Conservation (phyloP, 1,140 invertebrate species). For the Drosophila pseudoananassae region DNA sequence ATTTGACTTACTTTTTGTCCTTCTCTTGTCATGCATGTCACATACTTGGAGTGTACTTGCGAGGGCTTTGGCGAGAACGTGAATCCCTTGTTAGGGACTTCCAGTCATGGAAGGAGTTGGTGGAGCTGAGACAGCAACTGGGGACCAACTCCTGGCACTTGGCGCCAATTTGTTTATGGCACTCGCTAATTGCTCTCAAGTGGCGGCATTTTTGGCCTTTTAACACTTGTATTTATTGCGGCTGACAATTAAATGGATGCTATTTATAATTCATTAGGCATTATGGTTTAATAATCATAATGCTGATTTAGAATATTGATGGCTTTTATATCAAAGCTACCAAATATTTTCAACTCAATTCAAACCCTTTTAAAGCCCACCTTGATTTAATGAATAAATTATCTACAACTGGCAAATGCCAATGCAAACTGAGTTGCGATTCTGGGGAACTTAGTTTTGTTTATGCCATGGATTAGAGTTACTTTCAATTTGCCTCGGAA, state of each 20-base stretch:
- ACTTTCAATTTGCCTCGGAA: conserved; percentile 28
- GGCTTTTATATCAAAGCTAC: neutral
- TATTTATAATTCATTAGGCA: conserved; percentile 48
- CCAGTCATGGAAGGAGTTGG: neutral
- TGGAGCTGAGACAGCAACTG: neutral
- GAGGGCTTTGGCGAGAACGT: conserved; percentile 23
- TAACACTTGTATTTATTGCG: conserved; percentile 33
- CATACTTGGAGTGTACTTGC: conserved; percentile 41
- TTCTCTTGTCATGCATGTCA: conserved; percentile 61
- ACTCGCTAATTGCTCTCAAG: conserved; percentile 61
- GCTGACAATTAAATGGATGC: conserved; percentile 27
- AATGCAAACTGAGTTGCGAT: conserved; percentile 11
- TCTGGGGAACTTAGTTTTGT: neutral
- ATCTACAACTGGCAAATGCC: neutral
- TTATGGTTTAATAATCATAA: conserved; percentile 21
- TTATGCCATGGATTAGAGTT: conserved; percentile 22
- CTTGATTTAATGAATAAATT: neutral
- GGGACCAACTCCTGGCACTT: conserved; percentile 17
- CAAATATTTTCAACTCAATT: neutral
- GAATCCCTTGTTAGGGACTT: conserved; percentile 26
- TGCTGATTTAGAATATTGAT: conserved; percentile 23
- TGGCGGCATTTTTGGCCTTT: conserved; percentile 25
- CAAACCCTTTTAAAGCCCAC: neutral
- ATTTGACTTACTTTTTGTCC: conserved; percentile 51
- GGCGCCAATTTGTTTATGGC: conserved; percentile 75